A percentile compares a stretch with the other conserved stretches of the same genome.
phyloP scores from a whole-genome alignment of 2,797 vertebrate genomes.

The Anas georgica region DNA sequence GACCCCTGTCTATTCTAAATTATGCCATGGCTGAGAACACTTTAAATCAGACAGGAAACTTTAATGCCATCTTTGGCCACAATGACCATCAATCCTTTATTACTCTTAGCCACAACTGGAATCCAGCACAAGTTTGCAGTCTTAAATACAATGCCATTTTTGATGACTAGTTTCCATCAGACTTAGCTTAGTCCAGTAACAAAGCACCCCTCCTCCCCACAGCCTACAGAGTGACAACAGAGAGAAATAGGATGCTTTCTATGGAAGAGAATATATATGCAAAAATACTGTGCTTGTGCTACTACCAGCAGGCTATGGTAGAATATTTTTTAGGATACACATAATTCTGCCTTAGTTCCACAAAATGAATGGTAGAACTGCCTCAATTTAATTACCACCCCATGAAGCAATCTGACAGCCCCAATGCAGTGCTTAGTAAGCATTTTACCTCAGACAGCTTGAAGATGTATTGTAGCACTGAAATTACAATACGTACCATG shows the following conservation, averaged over 20 bases:
- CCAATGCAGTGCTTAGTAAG: conserved; percentile 73
- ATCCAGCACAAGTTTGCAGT: neutral
- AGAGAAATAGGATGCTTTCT: conserved; percentile 12
- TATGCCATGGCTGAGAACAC: neutral
- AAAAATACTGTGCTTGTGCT: conserved; percentile 13
- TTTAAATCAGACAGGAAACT: conserved; percentile 12
- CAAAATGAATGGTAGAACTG: conserved; percentile 62
- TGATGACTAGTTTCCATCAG: neutral
- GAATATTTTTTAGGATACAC: conserved; percentile 67
- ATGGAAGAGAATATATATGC: conserved; percentile 23
- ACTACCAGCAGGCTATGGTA: conserved; percentile 14
- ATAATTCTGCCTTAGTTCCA: conserved; percentile 69
- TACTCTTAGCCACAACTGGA: neutral
- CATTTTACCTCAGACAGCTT: conserved; percentile 72
- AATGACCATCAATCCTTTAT: neutral
- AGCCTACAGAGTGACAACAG: neutral
- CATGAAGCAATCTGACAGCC: conserved; percentile 72
- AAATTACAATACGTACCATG: conserved; percentile 71
- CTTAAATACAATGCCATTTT: neutral
- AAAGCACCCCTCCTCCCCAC: neutral
- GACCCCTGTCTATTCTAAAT: neutral
- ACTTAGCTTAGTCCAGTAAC: neutral
- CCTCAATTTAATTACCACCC: conserved; percentile 75
- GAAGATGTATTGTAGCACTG: conserved; percentile 62
- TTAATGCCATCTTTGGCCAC: neutral